Conservation (phyloP, 2,113 vertebrate species). For the Rynchops niger region DNA sequence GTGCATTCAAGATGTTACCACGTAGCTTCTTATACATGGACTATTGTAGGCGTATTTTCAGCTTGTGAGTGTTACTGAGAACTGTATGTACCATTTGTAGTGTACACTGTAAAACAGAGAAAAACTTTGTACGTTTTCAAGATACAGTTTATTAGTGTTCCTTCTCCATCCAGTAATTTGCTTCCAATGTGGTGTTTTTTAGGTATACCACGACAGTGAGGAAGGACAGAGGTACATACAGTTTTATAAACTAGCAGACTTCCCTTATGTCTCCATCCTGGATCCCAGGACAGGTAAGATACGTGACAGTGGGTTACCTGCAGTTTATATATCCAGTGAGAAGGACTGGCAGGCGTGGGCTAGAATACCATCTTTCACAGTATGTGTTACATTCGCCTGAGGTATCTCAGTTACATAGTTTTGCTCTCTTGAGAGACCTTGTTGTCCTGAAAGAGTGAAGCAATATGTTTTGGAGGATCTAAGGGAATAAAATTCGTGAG, state of each 20-base stretch:
- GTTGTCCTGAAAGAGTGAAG: not conserved
- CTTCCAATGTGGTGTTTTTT: slow-evolving; percentile 14
- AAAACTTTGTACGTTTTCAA: not conserved
- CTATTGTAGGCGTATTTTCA: not conserved
- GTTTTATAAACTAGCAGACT: slow-evolving; percentile 97
- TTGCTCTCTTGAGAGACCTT: not conserved
- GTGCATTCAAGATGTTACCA: not conserved
- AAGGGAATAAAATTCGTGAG: not conserved
- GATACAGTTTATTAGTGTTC: not conserved
- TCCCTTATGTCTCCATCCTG: slow-evolving; percentile 97
- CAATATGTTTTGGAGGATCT: not conserved
- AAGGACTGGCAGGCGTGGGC: not conserved
- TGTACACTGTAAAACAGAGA: not conserved
- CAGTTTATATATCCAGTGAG: not conserved
- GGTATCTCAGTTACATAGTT: not conserved
- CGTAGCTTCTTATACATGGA: fast-evolving
- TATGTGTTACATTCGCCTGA: not conserved
- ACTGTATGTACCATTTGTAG: not conserved
- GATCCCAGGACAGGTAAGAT: slow-evolving; percentile 93
- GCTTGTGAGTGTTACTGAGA: not conserved
- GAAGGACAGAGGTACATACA: slow-evolving; percentile 98
- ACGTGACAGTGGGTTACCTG: not conserved
- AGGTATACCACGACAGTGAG: slow-evolving; percentile 99
- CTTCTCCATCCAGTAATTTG: not conserved
- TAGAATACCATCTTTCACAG: not conserved